A percentile compares a stretch with the other conserved stretches of the same genome.
Evolutionary conservation across 2,113 vertebrate species (phyloP).

Genomic region (Myrmecobius fasciatus): DNA sequence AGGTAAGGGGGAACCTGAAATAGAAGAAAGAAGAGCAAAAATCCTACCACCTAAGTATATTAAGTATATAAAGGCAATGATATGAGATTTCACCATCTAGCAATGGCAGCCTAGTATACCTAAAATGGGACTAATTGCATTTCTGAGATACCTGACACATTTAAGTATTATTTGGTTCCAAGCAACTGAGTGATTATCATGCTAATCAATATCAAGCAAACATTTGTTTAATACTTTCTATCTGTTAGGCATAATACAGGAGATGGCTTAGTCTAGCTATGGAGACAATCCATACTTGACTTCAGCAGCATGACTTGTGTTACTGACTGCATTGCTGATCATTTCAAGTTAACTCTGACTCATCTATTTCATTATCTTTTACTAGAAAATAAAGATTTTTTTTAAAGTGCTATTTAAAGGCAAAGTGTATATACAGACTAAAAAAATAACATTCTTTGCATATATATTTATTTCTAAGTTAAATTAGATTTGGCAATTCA

Average conservation of each 20-base stretch:
- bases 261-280: neutral
- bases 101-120: neutral
- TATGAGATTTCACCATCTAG: neutral
- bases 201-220: neutral
- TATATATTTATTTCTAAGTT: conserved; percentile 13
- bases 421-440: neutral
- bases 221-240: neutral
- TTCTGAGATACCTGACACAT: neutral
- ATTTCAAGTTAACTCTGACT: neutral
- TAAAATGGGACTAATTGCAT: neutral
- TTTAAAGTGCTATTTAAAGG: conserved; percentile 1
- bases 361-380: neutral
- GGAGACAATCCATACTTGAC: neutral
- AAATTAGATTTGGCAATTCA: conserved; percentile 46
- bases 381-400: neutral
- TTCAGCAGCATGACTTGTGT: neutral
- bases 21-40: neutral
- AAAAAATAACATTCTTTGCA: conserved; percentile 24
- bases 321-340: neutral
- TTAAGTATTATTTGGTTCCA: neutral
- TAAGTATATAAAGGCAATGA: neutral
- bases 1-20: neutral
- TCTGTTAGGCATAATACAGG: neutral
- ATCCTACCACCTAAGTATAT: neutral
- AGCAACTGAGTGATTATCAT: neutral